Evolutionary conservation across 2,888 invertebrate species (phyloP).

Genomic region (Eupithecia centaureata): DNA sequence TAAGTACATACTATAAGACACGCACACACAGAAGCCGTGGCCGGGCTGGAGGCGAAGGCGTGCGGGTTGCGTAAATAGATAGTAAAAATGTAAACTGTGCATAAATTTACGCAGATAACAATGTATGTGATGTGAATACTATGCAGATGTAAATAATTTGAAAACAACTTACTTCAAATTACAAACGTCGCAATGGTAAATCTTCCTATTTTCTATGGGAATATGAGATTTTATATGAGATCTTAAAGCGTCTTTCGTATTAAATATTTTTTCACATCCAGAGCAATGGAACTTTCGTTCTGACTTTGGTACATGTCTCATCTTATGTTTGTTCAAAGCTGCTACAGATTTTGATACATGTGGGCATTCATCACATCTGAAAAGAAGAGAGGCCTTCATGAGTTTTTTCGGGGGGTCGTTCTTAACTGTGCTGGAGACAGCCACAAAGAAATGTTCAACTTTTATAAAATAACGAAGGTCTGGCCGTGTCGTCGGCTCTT

Average conservation of each 20-base stretch:
- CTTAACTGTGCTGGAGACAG: too few relatives aligned
- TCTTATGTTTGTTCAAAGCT: conserved; percentile 78
- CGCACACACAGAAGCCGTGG: too few relatives aligned
- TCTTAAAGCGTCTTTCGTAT: conserved; percentile 75
- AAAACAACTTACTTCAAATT: conserved; percentile 76
- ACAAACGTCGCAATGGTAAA: conserved; percentile 79
- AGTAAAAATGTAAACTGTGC: neutral
- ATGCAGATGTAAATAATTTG: neutral
- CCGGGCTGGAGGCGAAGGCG: too few relatives aligned
- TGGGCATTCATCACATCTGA: conserved; percentile 82
- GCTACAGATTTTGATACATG: conserved; percentile 75
- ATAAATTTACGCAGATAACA: neutral
- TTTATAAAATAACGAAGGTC: too few relatives aligned
- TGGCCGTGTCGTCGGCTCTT: too few relatives aligned
- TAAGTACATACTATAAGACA: too few relatives aligned
- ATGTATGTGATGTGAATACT: neutral
- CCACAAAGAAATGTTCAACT: too few relatives aligned
- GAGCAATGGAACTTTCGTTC: conserved; percentile 76
- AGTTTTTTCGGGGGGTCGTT: neutral
- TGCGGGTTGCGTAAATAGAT: neutral
- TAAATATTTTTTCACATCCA: conserved; percentile 78
- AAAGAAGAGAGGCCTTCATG: conserved; percentile 37
- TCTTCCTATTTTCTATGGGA: conserved; percentile 80
- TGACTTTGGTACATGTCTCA: conserved; percentile 81
- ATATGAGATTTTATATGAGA: conserved; percentile 81